Percentiles rank a stretch among this genome's conserved stretches.
These are phyloP conservation scores for Ormyrus labotus DNA, from an alignment of 2,888 invertebrate genomes.

Conservation along the genomic window DNA sequence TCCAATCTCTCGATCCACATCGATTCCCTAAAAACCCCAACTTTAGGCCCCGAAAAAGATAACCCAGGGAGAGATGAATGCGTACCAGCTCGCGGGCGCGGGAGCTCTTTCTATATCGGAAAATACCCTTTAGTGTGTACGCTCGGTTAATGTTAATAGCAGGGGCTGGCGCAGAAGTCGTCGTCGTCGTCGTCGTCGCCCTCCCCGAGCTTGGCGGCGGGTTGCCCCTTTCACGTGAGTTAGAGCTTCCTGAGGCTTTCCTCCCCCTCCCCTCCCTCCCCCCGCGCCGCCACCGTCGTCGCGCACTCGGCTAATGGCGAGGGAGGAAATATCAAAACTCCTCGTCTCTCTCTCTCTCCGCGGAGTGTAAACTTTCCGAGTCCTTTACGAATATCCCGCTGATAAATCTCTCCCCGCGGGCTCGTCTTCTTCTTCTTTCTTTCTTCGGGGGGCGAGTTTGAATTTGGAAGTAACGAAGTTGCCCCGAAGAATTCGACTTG, in stretches of 20 bases:
- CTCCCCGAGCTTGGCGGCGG: slow-evolving; percentile 12
- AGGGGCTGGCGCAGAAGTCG: slow-evolving; percentile 60
- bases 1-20: too few species aligned
- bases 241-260: slow-evolving; percentile 70
- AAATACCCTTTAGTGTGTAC: slow-evolving; percentile 59
- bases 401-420: slow-evolving; percentile 9
- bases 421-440: slow-evolving; percentile 11
- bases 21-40: too few species aligned
- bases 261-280: slow-evolving; percentile 55
- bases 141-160: slow-evolving; percentile 70
- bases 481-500: not conserved
- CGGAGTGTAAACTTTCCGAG: slow-evolving; percentile 44
- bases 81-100: slow-evolving; percentile 2
- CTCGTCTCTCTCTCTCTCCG: slow-evolving; percentile 12
- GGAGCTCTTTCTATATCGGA: slow-evolving; percentile 54
- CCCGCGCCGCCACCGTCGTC: slow-evolving; percentile 13
- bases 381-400: slow-evolving; percentile 29
- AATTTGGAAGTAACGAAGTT: slow-evolving; percentile 29
- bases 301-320: slow-evolving; percentile 63
- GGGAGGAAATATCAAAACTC: slow-evolving; percentile 68
- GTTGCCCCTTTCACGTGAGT: slow-evolving; percentile 68
- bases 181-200: not conserved
- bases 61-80: too few species aligned
- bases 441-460: slow-evolving; percentile 12
- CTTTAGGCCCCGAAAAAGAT: too few species aligned